Conservation (phyloP, 2,888 invertebrate species). For the Taenaris catops region DNA sequence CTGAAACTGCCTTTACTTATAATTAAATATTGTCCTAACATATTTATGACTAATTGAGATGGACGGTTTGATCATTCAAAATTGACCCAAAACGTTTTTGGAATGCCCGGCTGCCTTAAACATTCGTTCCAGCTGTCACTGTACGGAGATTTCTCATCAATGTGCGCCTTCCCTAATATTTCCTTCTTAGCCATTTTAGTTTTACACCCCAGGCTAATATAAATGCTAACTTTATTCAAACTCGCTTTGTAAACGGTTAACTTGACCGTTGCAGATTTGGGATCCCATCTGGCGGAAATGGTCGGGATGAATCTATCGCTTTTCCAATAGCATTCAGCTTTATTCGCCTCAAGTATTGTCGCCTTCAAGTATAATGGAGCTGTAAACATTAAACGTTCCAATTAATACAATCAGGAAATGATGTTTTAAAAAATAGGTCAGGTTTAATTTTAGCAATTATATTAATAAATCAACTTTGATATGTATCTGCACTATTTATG, state of each 20-base stretch:
- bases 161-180: conserved; percentile 82
- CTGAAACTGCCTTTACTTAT: too few relatives aligned
- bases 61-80: conserved; percentile 55
- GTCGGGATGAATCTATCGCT: conserved; percentile 87
- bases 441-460: too few relatives aligned
- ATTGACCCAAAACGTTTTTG: conserved; percentile 81
- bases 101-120: conserved; percentile 70
- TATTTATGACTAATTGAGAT: too few relatives aligned
- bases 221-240: conserved; percentile 81
- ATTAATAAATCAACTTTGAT: too few relatives aligned
- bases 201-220: conserved; percentile 83
- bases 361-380: conserved; percentile 89
- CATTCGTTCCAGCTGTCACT: conserved; percentile 83
- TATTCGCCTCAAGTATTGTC: conserved; percentile 84
- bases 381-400: conserved; percentile 35
- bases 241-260: conserved; percentile 82
- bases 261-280: conserved; percentile 81
- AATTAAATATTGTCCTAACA: too few relatives aligned
- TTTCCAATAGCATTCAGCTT: conserved; percentile 83
- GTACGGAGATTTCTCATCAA: conserved; percentile 80
- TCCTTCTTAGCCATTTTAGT: conserved; percentile 84
- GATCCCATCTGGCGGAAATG: conserved; percentile 87
- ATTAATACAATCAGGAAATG: too few relatives aligned
- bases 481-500: too few relatives aligned
- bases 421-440: too few relatives aligned